Percentiles rank a stretch among this genome's conserved stretches.
phyloP scores from a whole-genome alignment of 2,113 vertebrate species.

The Brachirus orientalis region DNA sequence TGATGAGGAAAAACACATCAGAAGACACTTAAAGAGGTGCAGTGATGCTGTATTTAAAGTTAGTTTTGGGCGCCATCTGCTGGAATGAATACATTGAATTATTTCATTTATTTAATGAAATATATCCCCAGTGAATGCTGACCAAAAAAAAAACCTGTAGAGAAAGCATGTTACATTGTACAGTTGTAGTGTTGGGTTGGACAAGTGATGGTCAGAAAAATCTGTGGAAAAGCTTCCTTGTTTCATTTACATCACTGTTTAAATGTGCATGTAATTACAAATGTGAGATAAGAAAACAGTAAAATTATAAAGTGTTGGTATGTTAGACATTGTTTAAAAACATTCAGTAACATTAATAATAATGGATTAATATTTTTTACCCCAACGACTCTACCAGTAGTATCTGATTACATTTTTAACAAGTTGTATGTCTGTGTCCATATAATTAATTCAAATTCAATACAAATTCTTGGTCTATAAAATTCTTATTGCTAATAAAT shows the following conservation, averaged over 20 bases:
- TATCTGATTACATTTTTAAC: background rate
- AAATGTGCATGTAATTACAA: background rate
- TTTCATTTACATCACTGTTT: background rate
- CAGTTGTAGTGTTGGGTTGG: background rate
- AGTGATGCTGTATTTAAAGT: background rate
- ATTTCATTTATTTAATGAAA: constrained; percentile 7
- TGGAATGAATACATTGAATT: constrained; percentile 30
- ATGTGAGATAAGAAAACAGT: background rate
- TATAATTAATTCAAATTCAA: no score
- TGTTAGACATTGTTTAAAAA: constrained; percentile 11
- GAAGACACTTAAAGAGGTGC: background rate
- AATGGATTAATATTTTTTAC: no score
- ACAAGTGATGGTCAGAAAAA: background rate
- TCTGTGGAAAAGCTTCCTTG: background rate
- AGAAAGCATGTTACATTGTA: background rate
- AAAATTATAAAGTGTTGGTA: background rate
- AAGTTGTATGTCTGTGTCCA: no score
- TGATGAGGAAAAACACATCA: no score
- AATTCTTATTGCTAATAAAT: no score
- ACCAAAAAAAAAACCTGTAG: background rate
- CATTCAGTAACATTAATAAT: background rate
- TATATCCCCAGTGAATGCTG: background rate
- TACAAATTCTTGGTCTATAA: no score
- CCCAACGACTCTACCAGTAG: background rate
- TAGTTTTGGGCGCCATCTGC: constrained; percentile 34